A percentile compares a stretch with the other conserved stretches of the same genome.
Evolutionary conservation across 2,113 vertebrate genomes (phyloP).

Genomic region (Neotoma lepida): DNA sequence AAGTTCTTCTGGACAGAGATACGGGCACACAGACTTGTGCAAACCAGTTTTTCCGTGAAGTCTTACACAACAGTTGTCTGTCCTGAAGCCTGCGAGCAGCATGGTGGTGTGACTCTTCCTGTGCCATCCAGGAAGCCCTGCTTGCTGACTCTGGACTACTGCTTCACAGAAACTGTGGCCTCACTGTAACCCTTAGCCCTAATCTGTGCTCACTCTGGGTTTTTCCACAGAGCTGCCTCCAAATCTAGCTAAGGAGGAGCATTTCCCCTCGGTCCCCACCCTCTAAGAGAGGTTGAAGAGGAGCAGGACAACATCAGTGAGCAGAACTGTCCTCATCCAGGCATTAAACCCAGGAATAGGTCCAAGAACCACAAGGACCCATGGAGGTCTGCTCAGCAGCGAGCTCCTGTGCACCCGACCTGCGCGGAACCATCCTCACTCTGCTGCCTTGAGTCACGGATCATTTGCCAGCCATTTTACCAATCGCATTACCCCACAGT

Average conservation of each 20-base stretch:
- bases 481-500: constrained; percentile 45
- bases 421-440: neutral
- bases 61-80: neutral
- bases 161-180: neutral
- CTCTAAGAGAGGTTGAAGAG: neutral
- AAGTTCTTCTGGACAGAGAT: neutral
- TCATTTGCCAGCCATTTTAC: constrained; percentile 46
- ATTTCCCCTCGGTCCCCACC: rapidly evolving
- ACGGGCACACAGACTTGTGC: neutral
- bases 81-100: neutral
- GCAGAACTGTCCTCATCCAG: neutral
- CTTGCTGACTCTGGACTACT: neutral
- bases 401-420: neutral
- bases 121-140: neutral
- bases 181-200: neutral
- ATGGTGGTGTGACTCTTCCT: neutral
- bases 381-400: neutral
- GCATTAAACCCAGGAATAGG: neutral
- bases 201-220: neutral
- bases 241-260: neutral
- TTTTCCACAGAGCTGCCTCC: neutral
- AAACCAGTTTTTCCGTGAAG: neutral
- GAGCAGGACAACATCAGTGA: neutral
- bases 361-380: neutral
- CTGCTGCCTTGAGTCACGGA: constrained; percentile 43